phyloP scores from a whole-genome alignment of 2,797 vertebrate species.

The Gambusia yucatana region DNA sequence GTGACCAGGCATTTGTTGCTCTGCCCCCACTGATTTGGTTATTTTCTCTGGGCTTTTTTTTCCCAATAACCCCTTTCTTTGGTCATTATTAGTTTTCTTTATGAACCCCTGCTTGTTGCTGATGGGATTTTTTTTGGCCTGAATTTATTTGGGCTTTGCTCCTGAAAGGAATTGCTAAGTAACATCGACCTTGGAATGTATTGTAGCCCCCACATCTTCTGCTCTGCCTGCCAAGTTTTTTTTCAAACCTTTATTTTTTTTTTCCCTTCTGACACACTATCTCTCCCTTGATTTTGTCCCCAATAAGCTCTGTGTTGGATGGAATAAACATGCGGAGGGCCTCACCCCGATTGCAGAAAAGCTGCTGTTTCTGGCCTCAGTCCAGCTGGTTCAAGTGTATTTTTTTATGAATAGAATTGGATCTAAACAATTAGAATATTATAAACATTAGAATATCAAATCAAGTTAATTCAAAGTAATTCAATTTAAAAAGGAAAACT shows the following conservation, averaged over 20 bases:
- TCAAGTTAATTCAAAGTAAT: not conserved
- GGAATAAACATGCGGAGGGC: not conserved
- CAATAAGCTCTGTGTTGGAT: constrained; percentile 17
- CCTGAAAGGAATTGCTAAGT: constrained; percentile 42
- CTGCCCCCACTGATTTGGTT: constrained; percentile 49
- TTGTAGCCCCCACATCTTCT: constrained; percentile 25
- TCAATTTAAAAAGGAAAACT: not conserved
- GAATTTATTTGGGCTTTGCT: constrained; percentile 12
- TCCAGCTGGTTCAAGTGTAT: constrained; percentile 11
- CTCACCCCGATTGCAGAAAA: not conserved
- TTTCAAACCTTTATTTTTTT: constrained; percentile 8
- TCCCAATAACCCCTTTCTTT: constrained; percentile 42
- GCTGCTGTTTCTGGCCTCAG: constrained; percentile 23
- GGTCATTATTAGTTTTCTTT: constrained; percentile 66
- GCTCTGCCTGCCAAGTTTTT: constrained; percentile 21
- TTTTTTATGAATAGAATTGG: not conserved
- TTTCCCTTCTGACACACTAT: not conserved
- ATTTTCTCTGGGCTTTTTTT: constrained; percentile 41
- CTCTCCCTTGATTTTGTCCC: not conserved
- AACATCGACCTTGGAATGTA: constrained; percentile 59
- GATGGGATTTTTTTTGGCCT: constrained; percentile 15
- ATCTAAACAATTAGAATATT: not conserved
- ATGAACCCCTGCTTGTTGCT: constrained; percentile 45
- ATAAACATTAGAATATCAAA: not conserved
- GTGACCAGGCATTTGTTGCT: constrained; percentile 8